phyloP scores from a whole-genome alignment of 2,888 invertebrate genomes.

The Drosophila paramelanica region DNA sequence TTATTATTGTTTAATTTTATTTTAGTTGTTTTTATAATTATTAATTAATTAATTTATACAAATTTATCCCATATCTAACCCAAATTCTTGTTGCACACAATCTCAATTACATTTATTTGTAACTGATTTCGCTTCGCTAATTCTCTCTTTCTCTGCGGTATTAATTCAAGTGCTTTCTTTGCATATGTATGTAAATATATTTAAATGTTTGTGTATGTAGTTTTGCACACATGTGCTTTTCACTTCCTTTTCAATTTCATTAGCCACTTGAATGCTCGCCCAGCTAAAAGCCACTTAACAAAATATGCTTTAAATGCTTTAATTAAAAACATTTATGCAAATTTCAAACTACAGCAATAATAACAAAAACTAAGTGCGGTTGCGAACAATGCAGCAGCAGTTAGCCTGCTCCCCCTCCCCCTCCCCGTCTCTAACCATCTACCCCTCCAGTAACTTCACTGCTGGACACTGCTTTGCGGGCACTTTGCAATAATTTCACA shows the following conservation, averaged over 20 bases:
- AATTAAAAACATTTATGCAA: slow-evolving; percentile 77
- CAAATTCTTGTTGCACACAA: no score
- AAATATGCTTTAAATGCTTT: slow-evolving; percentile 75
- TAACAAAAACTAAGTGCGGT: slow-evolving; percentile 56
- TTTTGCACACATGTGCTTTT: slow-evolving; percentile 10
- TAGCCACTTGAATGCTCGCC: slow-evolving; percentile 49
- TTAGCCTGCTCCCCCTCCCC: neutral
- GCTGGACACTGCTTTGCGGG: slow-evolving; percentile 23
- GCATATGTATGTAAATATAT: neutral
- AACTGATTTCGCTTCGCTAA: neutral
- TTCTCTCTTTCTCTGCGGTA: neutral
- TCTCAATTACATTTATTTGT: neutral
- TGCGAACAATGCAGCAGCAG: slow-evolving; percentile 51
- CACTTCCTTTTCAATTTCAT: slow-evolving; percentile 59
- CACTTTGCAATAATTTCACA: slow-evolving; percentile 60
- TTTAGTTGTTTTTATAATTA: no score
- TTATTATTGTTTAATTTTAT: no score
- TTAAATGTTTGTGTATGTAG: neutral
- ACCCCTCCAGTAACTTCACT: neutral
- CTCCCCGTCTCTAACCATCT: neutral
- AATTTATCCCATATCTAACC: no score
- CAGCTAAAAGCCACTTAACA: slow-evolving; percentile 52
- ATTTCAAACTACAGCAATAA: slow-evolving; percentile 60
- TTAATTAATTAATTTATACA: no score
- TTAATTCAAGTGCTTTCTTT: neutral